A percentile compares a stretch with the other conserved stretches of the same genome.
phyloP scores from a whole-genome alignment of 2,113 vertebrate genomes.

The Tyrannus savana region DNA sequence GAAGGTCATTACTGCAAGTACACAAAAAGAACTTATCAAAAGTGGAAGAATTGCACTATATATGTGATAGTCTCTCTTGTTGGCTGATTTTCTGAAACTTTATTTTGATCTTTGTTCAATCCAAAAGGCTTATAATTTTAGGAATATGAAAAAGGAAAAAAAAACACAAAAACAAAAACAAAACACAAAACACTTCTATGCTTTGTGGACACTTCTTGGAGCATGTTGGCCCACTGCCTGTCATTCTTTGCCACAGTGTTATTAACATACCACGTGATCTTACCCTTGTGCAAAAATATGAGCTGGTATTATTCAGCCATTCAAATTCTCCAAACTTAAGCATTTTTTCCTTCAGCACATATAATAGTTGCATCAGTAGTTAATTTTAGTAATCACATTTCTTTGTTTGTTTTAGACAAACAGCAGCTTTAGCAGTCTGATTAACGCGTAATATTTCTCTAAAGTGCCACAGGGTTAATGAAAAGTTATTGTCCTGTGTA shows the following conservation, averaged over 20 bases:
- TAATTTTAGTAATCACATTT: not conserved
- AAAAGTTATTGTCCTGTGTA: not conserved
- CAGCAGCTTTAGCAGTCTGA: not conserved
- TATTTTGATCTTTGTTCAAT: not conserved
- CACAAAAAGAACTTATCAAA: not conserved
- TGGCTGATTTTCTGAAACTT: not conserved
- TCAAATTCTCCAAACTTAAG: not conserved
- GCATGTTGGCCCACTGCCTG: rapidly evolving
- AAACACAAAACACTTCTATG: not conserved
- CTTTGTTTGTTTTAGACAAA: not conserved
- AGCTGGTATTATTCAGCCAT: not conserved
- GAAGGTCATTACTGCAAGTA: not conserved
- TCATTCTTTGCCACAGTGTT: not conserved
- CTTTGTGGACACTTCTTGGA: not conserved
- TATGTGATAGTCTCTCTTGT: not conserved
- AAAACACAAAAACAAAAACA: no score
- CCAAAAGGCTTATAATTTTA: not conserved
- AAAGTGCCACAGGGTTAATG: not conserved
- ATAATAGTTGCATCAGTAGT: not conserved
- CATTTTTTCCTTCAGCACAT: not conserved
- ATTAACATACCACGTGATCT: not conserved
- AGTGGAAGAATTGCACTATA: not conserved
- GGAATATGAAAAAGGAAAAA: not conserved
- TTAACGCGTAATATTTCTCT: not conserved
- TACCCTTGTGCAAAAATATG: not conserved